phyloP scores from a whole-genome alignment of 2,888 invertebrate species.

The Eueremaeus valkanovi region DNA sequence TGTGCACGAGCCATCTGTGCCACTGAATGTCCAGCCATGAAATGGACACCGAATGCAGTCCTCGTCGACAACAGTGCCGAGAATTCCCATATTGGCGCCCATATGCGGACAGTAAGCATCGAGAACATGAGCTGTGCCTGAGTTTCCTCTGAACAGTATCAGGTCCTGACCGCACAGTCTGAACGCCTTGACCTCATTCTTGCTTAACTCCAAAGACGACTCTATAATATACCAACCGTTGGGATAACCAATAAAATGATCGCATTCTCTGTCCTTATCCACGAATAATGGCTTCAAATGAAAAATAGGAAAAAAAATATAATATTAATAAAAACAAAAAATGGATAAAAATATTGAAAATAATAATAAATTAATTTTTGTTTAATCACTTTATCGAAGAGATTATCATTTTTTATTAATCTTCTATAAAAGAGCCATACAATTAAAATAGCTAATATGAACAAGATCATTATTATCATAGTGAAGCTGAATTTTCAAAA shows the following conservation, averaged over 20 bases:
- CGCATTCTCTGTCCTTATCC: no score
- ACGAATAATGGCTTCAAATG: no score
- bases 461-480: no score
- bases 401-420: no score
- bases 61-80: conserved; percentile 61
- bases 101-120: conserved; percentile 87
- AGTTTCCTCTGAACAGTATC: conserved; percentile 64
- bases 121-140: conserved; percentile 64
- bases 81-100: conserved; percentile 78
- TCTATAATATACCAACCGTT: conserved; percentile 82
- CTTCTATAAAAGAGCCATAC: no score
- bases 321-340: no score
- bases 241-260: conserved; percentile 58
- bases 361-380: no score
- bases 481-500: no score
- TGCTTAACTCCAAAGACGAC: conserved; percentile 62
- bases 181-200: conserved; percentile 59
- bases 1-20: conserved; percentile 67
- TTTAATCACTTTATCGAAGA: no score
- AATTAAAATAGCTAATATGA: no score
- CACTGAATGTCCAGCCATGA: conserved; percentile 78
- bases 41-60: conserved; percentile 83
- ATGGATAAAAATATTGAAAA: no score
- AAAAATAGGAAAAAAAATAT: no score
- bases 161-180: conserved; percentile 62